Percentiles rank a stretch among this genome's conserved stretches.
phyloP scores from a whole-genome alignment of 2,797 vertebrate genomes.

The Chaetodon trifasciatus region DNA sequence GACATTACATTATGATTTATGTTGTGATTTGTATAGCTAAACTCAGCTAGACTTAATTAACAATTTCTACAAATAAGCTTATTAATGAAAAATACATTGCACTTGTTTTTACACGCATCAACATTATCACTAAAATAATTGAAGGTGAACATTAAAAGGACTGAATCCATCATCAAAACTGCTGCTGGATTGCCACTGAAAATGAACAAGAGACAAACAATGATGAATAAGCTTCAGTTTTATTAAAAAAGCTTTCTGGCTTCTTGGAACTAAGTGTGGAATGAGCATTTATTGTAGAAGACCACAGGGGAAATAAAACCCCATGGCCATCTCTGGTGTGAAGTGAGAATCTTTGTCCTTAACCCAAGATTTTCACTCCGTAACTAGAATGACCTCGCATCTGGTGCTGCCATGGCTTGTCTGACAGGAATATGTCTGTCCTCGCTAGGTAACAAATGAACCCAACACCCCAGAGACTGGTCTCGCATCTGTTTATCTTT shows the following conservation, averaged over 20 bases:
- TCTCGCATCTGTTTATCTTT: slow-evolving; percentile 86
- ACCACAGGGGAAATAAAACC: slow-evolving; percentile 81
- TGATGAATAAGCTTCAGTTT: slow-evolving; percentile 56
- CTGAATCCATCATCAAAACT: slow-evolving; percentile 23
- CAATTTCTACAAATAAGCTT: not conserved
- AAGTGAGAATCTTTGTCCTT: slow-evolving; percentile 79
- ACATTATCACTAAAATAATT: slow-evolving; percentile 4
- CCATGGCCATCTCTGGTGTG: slow-evolving; percentile 67
- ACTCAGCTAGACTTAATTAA: not conserved
- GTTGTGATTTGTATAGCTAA: not conserved
- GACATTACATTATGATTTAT: not conserved
- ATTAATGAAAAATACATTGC: slow-evolving; percentile 2
- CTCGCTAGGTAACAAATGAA: slow-evolving; percentile 87
- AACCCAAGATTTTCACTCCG: slow-evolving; percentile 78
- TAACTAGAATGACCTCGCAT: slow-evolving; percentile 85
- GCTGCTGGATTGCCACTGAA: slow-evolving; percentile 8
- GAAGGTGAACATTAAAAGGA: slow-evolving; percentile 7
- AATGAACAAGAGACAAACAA: slow-evolving; percentile 40
- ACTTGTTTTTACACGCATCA: not conserved
- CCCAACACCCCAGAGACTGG: slow-evolving; percentile 81
- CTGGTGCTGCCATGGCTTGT: slow-evolving; percentile 78
- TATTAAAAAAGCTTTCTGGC: slow-evolving; percentile 31
- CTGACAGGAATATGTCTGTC: slow-evolving; percentile 84
- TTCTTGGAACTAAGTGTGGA: slow-evolving; percentile 54
- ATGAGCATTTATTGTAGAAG: slow-evolving; percentile 62